A percentile compares a stretch with the other conserved stretches of the same genome.
These are phyloP conservation scores for Ligdia adustata DNA, from an alignment of 2,888 invertebrate genomes.

Conservation along the genomic window DNA sequence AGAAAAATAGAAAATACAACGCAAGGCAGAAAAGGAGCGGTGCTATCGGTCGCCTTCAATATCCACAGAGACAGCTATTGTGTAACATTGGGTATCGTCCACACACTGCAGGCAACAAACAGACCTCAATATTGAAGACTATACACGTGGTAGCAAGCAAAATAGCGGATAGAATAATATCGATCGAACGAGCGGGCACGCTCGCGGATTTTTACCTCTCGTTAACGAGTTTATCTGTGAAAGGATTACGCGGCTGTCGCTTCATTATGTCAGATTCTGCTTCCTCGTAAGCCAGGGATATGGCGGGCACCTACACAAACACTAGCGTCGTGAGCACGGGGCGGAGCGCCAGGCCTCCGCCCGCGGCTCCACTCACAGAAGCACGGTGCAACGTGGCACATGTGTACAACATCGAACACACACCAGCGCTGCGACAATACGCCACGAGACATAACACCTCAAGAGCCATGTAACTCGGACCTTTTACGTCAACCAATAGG, in stretches of 20 bases:
- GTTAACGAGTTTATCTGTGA: slow-evolving; percentile 99
- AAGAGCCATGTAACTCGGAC: too few species aligned
- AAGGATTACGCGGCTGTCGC: slow-evolving; percentile 98
- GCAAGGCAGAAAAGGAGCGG: slow-evolving; percentile 79
- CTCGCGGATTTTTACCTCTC: slow-evolving; percentile 92
- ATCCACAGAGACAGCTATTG: slow-evolving; percentile 61
- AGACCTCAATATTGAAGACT: slow-evolving; percentile 76
- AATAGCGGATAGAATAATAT: slow-evolving; percentile 80
- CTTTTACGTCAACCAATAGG: too few species aligned
- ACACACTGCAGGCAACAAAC: slow-evolving; percentile 78
- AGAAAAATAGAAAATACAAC: slow-evolving; percentile 70
- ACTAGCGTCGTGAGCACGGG: slow-evolving; percentile 78
- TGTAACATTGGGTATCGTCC: slow-evolving; percentile 62
- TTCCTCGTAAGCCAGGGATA: slow-evolving; percentile 99
- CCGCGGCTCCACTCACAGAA: slow-evolving; percentile 51
- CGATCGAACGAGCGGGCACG: slow-evolving; percentile 67
- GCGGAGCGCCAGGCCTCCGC: slow-evolving; percentile 29
- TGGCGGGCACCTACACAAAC: slow-evolving; percentile 95
- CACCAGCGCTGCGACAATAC: slow-evolving; percentile 54
- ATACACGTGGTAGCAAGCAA: slow-evolving; percentile 82
- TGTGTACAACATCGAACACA: slow-evolving; percentile 79
- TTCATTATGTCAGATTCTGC: slow-evolving; percentile 99
- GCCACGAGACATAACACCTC: slow-evolving; percentile 25
- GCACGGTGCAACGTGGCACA: slow-evolving; percentile 69
- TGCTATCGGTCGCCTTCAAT: slow-evolving; percentile 78